These are phyloP conservation scores for Darevskia mixta DNA, from an alignment of 2,797 vertebrate species.

Conservation along the genomic window DNA sequence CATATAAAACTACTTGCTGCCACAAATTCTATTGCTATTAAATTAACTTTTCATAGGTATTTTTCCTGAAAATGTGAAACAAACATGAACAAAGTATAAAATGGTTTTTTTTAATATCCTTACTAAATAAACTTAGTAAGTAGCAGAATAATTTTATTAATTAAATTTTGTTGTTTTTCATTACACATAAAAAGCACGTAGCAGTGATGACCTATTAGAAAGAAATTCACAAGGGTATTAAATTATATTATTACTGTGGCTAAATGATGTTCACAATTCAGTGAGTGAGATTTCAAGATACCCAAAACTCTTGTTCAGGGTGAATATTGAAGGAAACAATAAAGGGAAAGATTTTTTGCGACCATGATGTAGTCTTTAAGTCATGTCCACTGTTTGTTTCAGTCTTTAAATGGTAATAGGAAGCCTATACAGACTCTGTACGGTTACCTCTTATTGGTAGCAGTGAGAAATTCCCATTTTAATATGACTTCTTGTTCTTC, in stretches of 20 bases:
- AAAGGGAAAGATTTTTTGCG: neutral
- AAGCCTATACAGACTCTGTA: neutral
- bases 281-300: neutral
- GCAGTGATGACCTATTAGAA: neutral
- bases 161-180: neutral
- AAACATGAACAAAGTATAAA: too few species aligned
- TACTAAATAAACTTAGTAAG: too few species aligned
- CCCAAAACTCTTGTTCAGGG: neutral
- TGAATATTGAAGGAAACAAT: neutral
- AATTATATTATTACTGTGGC: neutral
- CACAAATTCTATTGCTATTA: neutral
- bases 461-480: neutral
- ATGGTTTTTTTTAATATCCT: too few species aligned
- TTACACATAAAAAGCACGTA: neutral
- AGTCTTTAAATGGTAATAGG: neutral
- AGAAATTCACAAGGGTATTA: neutral
- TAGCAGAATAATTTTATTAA: neutral
- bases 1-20: neutral
- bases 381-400: neutral
- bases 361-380: neutral
- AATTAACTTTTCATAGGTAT: neutral
- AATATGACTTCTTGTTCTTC: neutral
- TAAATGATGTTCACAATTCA: neutral
- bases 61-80: neutral
- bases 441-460: neutral